Evolutionary conservation across 2,797 vertebrate species (phyloP).

Genomic region (Semaprochilodus insignis): DNA sequence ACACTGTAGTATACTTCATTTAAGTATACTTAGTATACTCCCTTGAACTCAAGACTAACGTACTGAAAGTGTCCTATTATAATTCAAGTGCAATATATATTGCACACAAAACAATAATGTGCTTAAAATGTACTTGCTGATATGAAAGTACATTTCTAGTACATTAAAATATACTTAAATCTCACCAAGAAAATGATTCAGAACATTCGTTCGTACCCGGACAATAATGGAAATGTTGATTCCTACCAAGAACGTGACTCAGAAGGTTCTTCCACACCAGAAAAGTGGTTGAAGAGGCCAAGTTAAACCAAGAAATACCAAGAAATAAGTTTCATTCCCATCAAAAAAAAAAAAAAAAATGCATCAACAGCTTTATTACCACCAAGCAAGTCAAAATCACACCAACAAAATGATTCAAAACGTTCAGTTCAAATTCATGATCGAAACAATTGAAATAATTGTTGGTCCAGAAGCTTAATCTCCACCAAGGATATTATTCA

Average conservation of each 20-base stretch:
- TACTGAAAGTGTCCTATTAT: too few relatives aligned
- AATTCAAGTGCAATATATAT: too few relatives aligned
- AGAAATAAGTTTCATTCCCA: not conserved
- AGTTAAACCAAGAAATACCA: too few relatives aligned
- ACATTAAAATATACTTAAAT: too few relatives aligned
- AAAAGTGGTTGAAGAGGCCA: too few relatives aligned
- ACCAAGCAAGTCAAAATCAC: too few relatives aligned
- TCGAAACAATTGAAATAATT: not conserved
- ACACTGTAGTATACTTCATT: too few relatives aligned
- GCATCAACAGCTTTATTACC: not conserved
- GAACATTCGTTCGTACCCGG: not conserved
- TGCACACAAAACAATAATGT: too few relatives aligned
- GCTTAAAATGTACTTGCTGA: too few relatives aligned
- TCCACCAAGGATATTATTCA: not conserved
- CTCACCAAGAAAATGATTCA: not conserved
- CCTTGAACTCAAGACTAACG: not conserved
- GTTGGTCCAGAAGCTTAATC: not conserved
- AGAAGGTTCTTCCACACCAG: not conserved
- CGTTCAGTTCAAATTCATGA: too few relatives aligned
- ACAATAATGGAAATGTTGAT: not conserved
- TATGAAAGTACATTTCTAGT: too few relatives aligned
- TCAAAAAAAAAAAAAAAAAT: not conserved
- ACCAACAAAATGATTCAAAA: not conserved
- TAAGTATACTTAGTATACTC: too few relatives aligned
- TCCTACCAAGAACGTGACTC: not conserved